Evolutionary conservation across 2,113 vertebrate genomes (phyloP).

Genomic region (Cyphomyrus discorhynchus): DNA sequence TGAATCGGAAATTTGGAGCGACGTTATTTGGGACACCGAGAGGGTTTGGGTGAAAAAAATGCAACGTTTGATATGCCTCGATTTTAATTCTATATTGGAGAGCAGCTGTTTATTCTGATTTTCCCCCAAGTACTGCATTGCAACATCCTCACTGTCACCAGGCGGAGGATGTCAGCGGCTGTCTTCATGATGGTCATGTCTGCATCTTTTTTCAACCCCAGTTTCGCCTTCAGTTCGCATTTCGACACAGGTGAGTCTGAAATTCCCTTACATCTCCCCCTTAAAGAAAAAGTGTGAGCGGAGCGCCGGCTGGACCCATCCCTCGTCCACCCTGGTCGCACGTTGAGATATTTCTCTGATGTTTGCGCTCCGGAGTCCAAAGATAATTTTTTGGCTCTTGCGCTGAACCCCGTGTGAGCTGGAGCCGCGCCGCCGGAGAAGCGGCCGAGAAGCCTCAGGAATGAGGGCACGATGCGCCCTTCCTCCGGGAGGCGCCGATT

Average conservation of each 20-base stretch:
- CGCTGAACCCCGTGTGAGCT: background rate
- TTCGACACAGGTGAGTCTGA: conserved; percentile 76
- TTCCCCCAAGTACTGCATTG: conserved; percentile 32
- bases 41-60: conserved; percentile 45
- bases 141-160: conserved; percentile 21
- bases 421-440: background rate
- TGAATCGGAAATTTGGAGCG: conserved; percentile 38
- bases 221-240: conserved; percentile 86
- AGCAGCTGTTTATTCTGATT: conserved; percentile 30
- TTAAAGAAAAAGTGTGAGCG: background rate
- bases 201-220: conserved; percentile 78
- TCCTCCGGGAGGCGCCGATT: background rate
- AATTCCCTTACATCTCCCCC: background rate
- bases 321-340: too few species aligned
- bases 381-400: background rate
- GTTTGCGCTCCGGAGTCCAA: background rate
- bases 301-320: too few species aligned
- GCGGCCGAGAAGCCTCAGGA: background rate
- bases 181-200: conserved; percentile 69
- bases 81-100: conserved; percentile 33
- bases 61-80: conserved; percentile 42
- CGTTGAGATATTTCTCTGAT: background rate
- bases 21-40: conserved; percentile 24
- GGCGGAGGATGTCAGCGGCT: conserved; percentile 60
- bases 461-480: background rate